These are phyloP conservation scores for Phoronis australis DNA, from an alignment of 2,888 invertebrate genomes.

Conservation along the genomic window DNA sequence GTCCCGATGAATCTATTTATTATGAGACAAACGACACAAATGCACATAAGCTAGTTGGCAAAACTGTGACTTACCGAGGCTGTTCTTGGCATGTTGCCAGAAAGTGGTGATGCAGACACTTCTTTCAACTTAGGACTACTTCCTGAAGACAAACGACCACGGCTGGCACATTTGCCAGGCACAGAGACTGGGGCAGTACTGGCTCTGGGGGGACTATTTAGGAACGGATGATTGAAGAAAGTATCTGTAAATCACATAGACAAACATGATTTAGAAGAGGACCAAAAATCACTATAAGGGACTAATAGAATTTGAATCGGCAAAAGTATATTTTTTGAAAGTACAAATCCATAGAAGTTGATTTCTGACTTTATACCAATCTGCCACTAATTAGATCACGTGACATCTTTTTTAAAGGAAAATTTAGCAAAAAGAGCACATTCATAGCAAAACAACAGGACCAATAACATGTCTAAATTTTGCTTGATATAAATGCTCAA, in stretches of 20 bases:
- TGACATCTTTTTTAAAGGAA: too few species aligned
- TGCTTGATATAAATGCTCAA: too few species aligned
- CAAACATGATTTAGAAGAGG: background rate
- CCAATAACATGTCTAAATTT: too few species aligned
- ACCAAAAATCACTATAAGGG: background rate
- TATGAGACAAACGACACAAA: background rate
- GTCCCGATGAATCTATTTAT: too few species aligned
- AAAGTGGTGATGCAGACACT: conserved; percentile 3
- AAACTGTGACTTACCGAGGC: background rate
- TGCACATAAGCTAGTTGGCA: too few species aligned
- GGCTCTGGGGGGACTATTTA: conserved; percentile 36
- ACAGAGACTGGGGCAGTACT: conserved; percentile 47
- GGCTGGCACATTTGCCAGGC: conserved; percentile 31
- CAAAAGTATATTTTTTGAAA: too few species aligned
- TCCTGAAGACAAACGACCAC: conserved; percentile 35
- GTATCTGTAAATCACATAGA: conserved; percentile 58
- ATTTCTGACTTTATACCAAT: too few species aligned
- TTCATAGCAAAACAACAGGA: too few species aligned
- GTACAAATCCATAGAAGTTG: too few species aligned
- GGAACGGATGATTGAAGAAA: conserved; percentile 91
- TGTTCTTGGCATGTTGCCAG: conserved; percentile 1
- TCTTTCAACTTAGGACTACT: conserved; percentile 18
- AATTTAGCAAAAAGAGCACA: too few species aligned
- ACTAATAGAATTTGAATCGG: too few species aligned
- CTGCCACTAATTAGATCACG: too few species aligned